Percentiles rank a stretch among this genome's conserved stretches.
These are phyloP conservation scores for Augochlorella aurata DNA, from an alignment of 2,888 invertebrate species.

Conservation along the genomic window DNA sequence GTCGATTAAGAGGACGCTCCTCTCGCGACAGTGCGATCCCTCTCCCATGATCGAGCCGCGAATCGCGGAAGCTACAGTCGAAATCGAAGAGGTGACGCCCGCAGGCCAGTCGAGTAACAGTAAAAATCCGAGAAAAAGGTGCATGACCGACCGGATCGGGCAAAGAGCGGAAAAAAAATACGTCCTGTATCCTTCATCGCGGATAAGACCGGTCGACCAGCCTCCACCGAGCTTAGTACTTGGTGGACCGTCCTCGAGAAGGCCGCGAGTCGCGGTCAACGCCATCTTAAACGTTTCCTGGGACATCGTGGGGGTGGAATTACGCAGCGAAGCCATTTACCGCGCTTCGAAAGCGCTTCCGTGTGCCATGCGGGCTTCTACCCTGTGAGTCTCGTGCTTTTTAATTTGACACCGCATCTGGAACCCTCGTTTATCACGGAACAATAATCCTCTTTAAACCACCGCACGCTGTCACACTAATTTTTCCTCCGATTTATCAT, in stretches of 20 bases:
- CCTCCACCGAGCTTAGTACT: constrained; percentile 73
- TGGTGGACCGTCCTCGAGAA: constrained; percentile 72
- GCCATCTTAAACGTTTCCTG: neutral
- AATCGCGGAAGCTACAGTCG: constrained; percentile 42
- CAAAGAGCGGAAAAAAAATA: constrained; percentile 50
- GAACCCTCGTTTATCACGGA: neutral
- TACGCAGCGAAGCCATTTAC: neutral
- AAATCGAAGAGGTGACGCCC: constrained; percentile 54
- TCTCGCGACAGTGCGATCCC: neutral
- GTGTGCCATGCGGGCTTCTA: constrained; percentile 20
- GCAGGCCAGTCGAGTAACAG: constrained; percentile 66
- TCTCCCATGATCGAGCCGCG: neutral
- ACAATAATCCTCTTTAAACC: neutral
- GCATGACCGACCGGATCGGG: constrained; percentile 49
- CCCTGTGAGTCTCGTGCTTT: constrained; percentile 36
- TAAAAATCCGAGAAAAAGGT: constrained; percentile 70
- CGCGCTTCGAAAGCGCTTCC: neutral
- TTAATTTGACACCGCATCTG: neutral
- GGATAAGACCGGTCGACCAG: constrained; percentile 75
- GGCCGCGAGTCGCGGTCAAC: constrained; percentile 42
- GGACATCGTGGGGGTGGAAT: constrained; percentile 13
- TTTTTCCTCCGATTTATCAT: no score
- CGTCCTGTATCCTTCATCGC: constrained; percentile 62
- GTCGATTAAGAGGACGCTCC: neutral
- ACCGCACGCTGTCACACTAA: no score